A percentile compares a stretch with the other conserved stretches of the same genome.
Evolutionary conservation across 2,113 vertebrate genomes (phyloP).

Genomic region (Trematocara macrostoma): DNA sequence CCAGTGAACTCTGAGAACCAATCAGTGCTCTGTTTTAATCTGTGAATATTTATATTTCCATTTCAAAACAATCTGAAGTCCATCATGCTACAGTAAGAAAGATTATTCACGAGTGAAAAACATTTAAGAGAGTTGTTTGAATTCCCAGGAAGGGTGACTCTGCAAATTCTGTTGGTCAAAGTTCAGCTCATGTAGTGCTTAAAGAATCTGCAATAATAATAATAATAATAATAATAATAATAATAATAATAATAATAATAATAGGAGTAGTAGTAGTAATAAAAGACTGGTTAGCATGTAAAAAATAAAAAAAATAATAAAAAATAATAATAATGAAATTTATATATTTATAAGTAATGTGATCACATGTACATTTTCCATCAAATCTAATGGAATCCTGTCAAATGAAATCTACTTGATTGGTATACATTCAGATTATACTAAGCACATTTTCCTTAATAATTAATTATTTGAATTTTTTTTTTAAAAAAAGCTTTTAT

Average conservation of each 20-base stretch:
- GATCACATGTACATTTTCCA: fast-evolving
- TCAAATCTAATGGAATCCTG: background rate
- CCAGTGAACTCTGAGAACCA: background rate
- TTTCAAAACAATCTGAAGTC: background rate
- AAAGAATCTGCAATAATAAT: background rate
- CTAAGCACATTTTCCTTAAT: background rate
- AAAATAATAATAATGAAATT: fast-evolving
- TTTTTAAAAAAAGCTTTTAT: fast-evolving
- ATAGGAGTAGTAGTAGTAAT: background rate
- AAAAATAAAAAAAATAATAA: fast-evolving
- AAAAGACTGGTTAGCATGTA: background rate
- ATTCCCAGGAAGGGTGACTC: background rate
- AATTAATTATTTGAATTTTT: background rate
- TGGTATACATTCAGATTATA: background rate
- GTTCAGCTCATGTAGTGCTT: background rate
- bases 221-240: background rate
- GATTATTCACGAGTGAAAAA: background rate
- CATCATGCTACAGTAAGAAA: background rate
- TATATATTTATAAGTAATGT: background rate
- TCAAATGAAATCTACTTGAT: background rate
- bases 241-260: background rate
- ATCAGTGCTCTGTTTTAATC: background rate
- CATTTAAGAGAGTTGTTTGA: background rate
- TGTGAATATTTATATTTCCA: background rate
- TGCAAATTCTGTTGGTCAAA: background rate